These are phyloP conservation scores for Machimus atricapillus DNA, from an alignment of 2,888 invertebrate genomes.

Conservation along the genomic window DNA sequence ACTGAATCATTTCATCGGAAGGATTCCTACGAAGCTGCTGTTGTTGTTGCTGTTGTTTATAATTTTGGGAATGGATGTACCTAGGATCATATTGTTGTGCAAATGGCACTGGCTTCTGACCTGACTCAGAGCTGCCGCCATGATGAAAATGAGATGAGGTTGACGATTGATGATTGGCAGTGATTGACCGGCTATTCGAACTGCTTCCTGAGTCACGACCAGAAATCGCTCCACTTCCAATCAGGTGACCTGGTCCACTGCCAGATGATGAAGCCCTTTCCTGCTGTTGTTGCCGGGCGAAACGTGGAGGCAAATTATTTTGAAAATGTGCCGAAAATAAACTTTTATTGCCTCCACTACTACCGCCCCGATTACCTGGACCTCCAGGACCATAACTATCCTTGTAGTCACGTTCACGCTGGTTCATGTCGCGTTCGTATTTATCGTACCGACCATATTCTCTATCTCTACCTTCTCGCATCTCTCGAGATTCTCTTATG, in stretches of 20 bases:
- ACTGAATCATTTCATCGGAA: slow-evolving; percentile 47
- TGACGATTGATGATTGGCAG: slow-evolving; percentile 51
- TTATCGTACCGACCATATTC: slow-evolving; percentile 50
- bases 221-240: slow-evolving; percentile 21
- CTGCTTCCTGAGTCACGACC: slow-evolving; percentile 3
- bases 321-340: slow-evolving; percentile 78
- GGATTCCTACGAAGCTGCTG: slow-evolving; percentile 48
- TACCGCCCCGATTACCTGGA: slow-evolving; percentile 53
- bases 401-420: slow-evolving; percentile 48
- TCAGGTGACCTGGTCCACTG: slow-evolving; percentile 49
- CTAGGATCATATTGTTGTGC: slow-evolving; percentile 54
- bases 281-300: slow-evolving; percentile 74
- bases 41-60: slow-evolving; percentile 46
- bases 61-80: slow-evolving; percentile 50
- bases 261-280: slow-evolving; percentile 55
- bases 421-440: slow-evolving; percentile 47
- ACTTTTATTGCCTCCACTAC: slow-evolving; percentile 63
- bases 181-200: slow-evolving; percentile 48
- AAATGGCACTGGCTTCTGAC: slow-evolving; percentile 51
- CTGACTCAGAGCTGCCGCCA: slow-evolving; percentile 38
- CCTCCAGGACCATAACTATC: slow-evolving; percentile 51
- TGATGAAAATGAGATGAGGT: slow-evolving; percentile 44
- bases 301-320: slow-evolving; percentile 84
- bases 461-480: slow-evolving; percentile 46
- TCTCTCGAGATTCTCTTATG: neutral